Evolutionary conservation across 1,140 invertebrate species (phyloP), one percentile per base, ranked within the genome.

Genomic region (Bombus balteatus): DNA sequence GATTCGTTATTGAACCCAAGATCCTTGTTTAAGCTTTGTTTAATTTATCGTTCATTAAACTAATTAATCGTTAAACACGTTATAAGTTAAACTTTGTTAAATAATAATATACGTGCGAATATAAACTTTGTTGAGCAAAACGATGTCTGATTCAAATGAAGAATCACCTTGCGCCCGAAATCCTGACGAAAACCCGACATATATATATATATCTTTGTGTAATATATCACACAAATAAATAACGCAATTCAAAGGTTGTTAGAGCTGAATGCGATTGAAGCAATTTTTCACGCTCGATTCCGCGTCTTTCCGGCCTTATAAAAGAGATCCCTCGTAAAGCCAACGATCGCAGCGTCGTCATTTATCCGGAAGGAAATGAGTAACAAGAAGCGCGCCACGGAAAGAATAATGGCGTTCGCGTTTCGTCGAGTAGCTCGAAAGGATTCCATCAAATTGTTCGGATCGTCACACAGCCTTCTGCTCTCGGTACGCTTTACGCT

Each of bases 361-460:
- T 74, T 74, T 74, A 22, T 32, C 41, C 41, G 72, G 74, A 79
- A 47, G 32, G n/a, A 39, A 47, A 71, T 39, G 43, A 34, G 43
- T 37, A 53, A 73, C 22, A 43, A 43, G 32, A 76, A n/a, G 15
- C 22, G 25, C 18, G 2, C 10, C 25, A 41, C 22, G 12, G 37
- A 15, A 53, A 66, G 62, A 68, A 84, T 79, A 82, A 82, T 74
- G 68, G 39, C 47, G 47, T 78, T 25, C n/a, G 37, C n/a, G n/a
- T 75, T 68, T 57, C 47, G 28, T 18, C 34, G 18, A 34, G 41
- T 37, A 22, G 8, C 18, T 34, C 1, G 25, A 28, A 74, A 32
- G 57, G n/a, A 39, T 65, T 37, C 43, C 34, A n/a, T 53, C 32
- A 28, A 57, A 76, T 76, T 18, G 62, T 79, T 62, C 66, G 2